phyloP scores from a whole-genome alignment of 2,888 invertebrate species.

The Ennomos erosarius region DNA sequence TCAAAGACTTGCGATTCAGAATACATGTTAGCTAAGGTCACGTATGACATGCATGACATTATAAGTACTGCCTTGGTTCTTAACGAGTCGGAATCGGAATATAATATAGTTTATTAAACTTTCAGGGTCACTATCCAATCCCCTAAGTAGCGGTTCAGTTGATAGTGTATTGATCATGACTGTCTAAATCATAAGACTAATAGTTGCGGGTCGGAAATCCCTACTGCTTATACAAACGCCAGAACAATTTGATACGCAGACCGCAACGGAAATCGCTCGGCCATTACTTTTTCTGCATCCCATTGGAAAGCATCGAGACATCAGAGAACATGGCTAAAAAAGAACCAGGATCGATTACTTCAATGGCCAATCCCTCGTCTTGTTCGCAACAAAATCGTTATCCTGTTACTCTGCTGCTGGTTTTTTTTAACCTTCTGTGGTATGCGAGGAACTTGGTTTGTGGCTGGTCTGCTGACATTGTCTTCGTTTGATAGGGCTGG shows the following conservation, averaged over 20 bases:
- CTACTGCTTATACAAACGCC: constrained; percentile 14
- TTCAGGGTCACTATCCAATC: too few relatives aligned
- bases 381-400: constrained; percentile 24
- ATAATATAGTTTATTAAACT: too few relatives aligned
- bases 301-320: constrained; percentile 54
- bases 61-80: too few relatives aligned
- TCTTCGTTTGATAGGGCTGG: constrained; percentile 6
- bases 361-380: constrained; percentile 23
- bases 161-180: too few relatives aligned
- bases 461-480: constrained; percentile 14
- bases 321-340: constrained; percentile 22
- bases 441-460: constrained; percentile 14
- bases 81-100: too few relatives aligned
- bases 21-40: background rate
- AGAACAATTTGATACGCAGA: constrained; percentile 49
- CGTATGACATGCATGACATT: background rate
- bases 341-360: constrained; percentile 27
- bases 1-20: too few relatives aligned
- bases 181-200: too few relatives aligned
- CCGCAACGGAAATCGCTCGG: constrained; percentile 69
- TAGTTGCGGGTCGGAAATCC: background rate
- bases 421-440: constrained; percentile 16
- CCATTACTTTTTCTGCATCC: constrained; percentile 62
- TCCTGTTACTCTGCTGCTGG: constrained; percentile 1
- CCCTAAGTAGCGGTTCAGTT: too few relatives aligned